These are phyloP conservation scores for Achatina immaculata DNA, from an alignment of 1,140 invertebrate species.

Conservation along the genomic window DNA sequence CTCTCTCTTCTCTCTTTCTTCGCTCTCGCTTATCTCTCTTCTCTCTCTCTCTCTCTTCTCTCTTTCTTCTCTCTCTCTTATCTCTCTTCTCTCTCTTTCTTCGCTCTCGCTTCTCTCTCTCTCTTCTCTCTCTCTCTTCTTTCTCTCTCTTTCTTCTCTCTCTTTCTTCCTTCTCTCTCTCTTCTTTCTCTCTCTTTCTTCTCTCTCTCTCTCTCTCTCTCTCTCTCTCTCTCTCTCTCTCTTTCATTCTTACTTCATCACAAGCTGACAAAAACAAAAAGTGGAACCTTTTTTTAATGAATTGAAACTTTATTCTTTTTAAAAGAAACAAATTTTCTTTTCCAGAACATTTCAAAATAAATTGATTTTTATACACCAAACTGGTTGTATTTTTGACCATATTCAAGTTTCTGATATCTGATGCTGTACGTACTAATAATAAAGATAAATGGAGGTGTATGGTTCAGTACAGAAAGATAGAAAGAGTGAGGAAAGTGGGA, in stretches of 20 bases:
- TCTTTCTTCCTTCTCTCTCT: not conserved
- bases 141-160: not conserved
- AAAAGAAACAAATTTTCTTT: no score
- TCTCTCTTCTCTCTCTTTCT: not conserved
- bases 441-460: no score
- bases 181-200: not conserved
- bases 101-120: not conserved
- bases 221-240: not conserved
- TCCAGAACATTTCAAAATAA: no score
- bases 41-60: not conserved
- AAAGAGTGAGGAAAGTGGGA: no score
- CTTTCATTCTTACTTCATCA: not conserved
- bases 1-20: not conserved
- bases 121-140: not conserved
- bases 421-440: no score
- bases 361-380: no score
- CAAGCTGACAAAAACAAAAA: no score
- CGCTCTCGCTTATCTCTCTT: conserved; percentile 3
- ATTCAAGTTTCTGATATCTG: no score
- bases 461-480: no score
- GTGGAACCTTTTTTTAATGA: no score
- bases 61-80: not conserved
- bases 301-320: no score
- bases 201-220: not conserved
- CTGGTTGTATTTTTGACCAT: no score